A percentile compares a stretch with the other conserved stretches of the same genome.
Evolutionary conservation across 2,888 invertebrate genomes (phyloP).

Genomic region (Eupelmus urozonus): DNA sequence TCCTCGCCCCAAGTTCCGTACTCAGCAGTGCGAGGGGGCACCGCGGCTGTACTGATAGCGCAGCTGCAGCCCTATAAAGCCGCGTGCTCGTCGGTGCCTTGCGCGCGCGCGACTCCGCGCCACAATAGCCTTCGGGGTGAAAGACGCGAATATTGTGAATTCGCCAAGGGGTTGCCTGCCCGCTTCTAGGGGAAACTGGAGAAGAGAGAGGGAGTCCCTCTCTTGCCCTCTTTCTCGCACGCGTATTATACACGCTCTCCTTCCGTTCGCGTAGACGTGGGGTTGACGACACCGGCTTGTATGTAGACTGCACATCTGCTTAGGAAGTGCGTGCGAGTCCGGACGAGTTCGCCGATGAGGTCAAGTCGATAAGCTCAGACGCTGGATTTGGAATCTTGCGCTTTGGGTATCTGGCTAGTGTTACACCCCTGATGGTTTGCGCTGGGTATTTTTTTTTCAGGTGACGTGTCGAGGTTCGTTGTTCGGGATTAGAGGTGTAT

Average conservation of each 20-base stretch:
- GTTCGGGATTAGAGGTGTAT: background rate
- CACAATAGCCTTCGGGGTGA: slow-evolving; percentile 59
- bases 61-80: slow-evolving; percentile 66
- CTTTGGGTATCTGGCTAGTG: too few species aligned
- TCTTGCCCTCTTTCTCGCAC: slow-evolving; percentile 18
- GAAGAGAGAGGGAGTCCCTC: slow-evolving; percentile 48
- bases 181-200: slow-evolving; percentile 35
- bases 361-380: slow-evolving; percentile 43
- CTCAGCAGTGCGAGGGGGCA: slow-evolving; percentile 26
- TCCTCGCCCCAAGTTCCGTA: background rate
- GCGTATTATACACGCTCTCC: background rate
- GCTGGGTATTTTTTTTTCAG: background rate
- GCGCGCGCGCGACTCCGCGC: slow-evolving; percentile 17
- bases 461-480: background rate
- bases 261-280: slow-evolving; percentile 40
- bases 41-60: slow-evolving; percentile 68
- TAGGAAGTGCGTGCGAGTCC: slow-evolving; percentile 15
- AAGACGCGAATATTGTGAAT: slow-evolving; percentile 64
- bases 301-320: slow-evolving; percentile 40
- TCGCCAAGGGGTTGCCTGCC: slow-evolving; percentile 64
- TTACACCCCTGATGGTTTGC: background rate
- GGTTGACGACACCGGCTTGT: slow-evolving; percentile 59
- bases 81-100: too few species aligned
- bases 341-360: slow-evolving; percentile 45
- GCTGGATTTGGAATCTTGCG: slow-evolving; percentile 26